phyloP scores from a whole-genome alignment of 2,797 vertebrate species.

The Coreius guichenoti region DNA sequence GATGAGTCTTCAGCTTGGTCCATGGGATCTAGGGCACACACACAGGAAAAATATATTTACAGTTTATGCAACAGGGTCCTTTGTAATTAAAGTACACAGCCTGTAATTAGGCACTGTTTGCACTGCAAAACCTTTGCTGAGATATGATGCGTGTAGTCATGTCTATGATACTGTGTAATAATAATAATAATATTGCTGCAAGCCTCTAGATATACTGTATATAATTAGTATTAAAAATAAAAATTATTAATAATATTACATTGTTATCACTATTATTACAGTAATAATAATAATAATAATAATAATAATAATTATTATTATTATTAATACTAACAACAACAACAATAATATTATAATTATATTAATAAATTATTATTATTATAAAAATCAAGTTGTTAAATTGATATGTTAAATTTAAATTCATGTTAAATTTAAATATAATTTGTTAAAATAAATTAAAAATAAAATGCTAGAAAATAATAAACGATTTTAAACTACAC shows the following conservation, averaged over 20 bases:
- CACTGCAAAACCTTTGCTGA: neutral
- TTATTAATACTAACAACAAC: neutral
- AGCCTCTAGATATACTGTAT: neutral
- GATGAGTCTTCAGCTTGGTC: slow-evolving; percentile 98
- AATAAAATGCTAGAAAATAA: neutral
- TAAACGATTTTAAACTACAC: neutral
- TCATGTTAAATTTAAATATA: neutral
- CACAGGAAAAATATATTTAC: neutral
- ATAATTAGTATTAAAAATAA: neutral
- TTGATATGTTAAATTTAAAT: neutral
- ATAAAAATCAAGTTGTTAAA: neutral
- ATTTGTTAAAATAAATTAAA: neutral
- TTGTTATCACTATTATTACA: neutral
- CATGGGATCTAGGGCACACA: slow-evolving; percentile 88
- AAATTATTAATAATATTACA: neutral
- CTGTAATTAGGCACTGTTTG: neutral
- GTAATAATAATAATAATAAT: neutral
- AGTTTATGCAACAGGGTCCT: neutral
- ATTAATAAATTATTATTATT: neutral
- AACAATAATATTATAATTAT: neutral
- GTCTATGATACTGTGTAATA: neutral
- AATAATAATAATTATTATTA: neutral
- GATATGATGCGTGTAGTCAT: neutral
- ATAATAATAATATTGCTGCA: neutral
- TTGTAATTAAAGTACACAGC: neutral